phyloP scores from a whole-genome alignment of 2,797 vertebrate genomes.

The Zenarchopterus dispar region DNA sequence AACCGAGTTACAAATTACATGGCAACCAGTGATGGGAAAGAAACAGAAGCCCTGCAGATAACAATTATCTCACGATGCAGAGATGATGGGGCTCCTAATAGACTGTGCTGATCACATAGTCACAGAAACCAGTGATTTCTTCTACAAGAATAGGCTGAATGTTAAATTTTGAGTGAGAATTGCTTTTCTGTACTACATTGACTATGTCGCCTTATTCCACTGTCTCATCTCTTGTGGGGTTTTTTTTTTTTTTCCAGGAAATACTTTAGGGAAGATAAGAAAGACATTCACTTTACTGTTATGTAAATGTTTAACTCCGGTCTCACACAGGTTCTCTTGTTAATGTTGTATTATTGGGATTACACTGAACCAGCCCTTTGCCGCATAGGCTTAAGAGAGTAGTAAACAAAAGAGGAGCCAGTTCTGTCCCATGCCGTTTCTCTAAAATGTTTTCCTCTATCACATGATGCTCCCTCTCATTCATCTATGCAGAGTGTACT shows the following conservation, averaged over 20 bases:
- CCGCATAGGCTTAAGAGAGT: slow-evolving; percentile 55
- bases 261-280: slow-evolving; percentile 10
- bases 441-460: not conserved
- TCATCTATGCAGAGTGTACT: slow-evolving; percentile 14
- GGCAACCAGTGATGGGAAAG: slow-evolving; percentile 25
- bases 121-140: slow-evolving; percentile 52
- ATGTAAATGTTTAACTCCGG: slow-evolving; percentile 63
- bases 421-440: slow-evolving; percentile 12
- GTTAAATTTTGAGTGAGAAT: slow-evolving; percentile 17
- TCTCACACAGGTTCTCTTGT: slow-evolving; percentile 52
- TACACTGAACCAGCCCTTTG: slow-evolving; percentile 63
- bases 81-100: slow-evolving; percentile 74
- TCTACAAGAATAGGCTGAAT: slow-evolving; percentile 17
- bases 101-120: slow-evolving; percentile 39
- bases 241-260: slow-evolving; percentile 12
- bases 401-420: slow-evolving; percentile 70
- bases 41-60: slow-evolving; percentile 50
- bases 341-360: slow-evolving; percentile 67
- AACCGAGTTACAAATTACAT: slow-evolving; percentile 43
- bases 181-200: slow-evolving; percentile 3
- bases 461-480: not conserved
- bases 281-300: slow-evolving; percentile 41
- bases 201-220: not conserved
- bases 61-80: slow-evolving; percentile 63
- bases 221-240: slow-evolving; percentile 4